Evolutionary conservation across 2,888 invertebrate species (phyloP).

Genomic region (Mythimna pallens): DNA sequence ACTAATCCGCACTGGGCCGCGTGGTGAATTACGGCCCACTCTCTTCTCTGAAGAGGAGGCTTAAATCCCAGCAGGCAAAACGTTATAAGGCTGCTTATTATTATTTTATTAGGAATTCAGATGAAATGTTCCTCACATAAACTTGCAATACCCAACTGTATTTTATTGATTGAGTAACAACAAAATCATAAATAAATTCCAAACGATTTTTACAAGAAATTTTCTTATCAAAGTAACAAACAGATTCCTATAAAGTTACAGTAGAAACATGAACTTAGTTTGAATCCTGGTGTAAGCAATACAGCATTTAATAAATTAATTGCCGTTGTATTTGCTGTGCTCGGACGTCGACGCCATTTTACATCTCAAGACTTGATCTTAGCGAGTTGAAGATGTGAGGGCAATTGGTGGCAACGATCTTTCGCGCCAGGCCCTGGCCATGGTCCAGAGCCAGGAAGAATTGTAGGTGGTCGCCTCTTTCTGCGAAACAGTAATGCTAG

Average conservation of each 20-base stretch:
- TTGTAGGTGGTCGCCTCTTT: no score
- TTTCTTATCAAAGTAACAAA: constrained; percentile 44
- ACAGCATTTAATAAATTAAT: constrained; percentile 70
- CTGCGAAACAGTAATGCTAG: no score
- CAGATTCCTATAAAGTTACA: constrained; percentile 47
- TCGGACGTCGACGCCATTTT: constrained; percentile 35
- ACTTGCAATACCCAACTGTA: background rate
- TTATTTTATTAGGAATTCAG: background rate
- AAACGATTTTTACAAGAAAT: background rate
- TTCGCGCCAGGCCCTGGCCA: background rate
- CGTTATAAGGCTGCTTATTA: no score
- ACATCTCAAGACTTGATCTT: constrained; percentile 52
- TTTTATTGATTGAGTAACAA: background rate
- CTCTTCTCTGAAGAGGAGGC: no score
- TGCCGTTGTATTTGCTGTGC: constrained; percentile 58
- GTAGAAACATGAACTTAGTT: constrained; percentile 52
- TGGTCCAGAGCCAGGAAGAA: no score
- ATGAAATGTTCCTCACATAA: background rate
- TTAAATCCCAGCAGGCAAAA: no score
- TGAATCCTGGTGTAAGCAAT: constrained; percentile 56
- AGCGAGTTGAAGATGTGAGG: constrained; percentile 53
- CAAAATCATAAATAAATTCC: background rate
- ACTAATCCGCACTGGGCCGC: no score
- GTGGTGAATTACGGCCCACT: no score
- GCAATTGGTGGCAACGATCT: no score